Conservation (phyloP, 1,140 invertebrate species). For the Coptotermes formosanus region DNA sequence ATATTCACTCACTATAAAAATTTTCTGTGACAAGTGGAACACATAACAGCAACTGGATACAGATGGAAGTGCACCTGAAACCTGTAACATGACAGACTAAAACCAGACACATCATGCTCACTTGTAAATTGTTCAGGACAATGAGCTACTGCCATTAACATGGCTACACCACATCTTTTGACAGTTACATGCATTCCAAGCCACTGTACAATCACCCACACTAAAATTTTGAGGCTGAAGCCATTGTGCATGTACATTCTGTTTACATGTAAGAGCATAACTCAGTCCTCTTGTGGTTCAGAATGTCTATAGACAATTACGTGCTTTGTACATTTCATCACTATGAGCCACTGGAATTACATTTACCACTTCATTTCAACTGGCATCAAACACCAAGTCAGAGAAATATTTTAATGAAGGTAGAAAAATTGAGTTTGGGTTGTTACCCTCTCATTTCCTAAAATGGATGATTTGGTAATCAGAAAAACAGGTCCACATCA, state of each 20-base stretch:
- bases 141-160: background rate
- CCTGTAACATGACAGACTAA: background rate
- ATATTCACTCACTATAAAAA: background rate
- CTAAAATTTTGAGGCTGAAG: background rate
- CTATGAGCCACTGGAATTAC: background rate
- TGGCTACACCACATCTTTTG: background rate
- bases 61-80: background rate
- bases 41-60: background rate
- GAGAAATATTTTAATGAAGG: conserved; percentile 10
- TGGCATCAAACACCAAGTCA: background rate
- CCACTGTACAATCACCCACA: background rate
- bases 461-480: background rate
- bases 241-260: background rate
- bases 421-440: background rate
- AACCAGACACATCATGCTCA: background rate
- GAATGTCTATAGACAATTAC: background rate
- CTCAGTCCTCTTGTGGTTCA: background rate
- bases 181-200: background rate
- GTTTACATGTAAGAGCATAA: background rate
- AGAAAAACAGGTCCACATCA: background rate
- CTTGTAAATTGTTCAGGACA: background rate
- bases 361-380: background rate
- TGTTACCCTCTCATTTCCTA: background rate
- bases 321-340: background rate
- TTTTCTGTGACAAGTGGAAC: background rate